A percentile compares a stretch with the other conserved stretches of the same genome.
Conservation (phyloP, 1,140 invertebrate species). For the Mercenaria mercenaria region DNA sequence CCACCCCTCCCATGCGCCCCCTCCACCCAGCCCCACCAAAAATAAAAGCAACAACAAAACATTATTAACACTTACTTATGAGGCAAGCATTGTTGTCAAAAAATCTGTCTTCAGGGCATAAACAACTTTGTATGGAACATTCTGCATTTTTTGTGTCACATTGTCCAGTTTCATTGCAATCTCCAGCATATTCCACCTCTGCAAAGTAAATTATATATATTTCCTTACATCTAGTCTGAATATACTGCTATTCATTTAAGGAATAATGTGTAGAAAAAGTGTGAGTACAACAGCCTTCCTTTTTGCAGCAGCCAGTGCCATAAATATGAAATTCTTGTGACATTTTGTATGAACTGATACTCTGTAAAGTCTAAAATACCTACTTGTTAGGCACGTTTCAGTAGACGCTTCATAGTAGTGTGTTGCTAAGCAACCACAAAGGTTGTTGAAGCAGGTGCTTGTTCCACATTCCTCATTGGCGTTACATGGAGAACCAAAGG, state of each 20-base stretch:
- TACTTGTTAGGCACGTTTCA: background rate
- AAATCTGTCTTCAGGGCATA: background rate
- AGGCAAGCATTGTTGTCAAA: background rate
- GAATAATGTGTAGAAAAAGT: too few species aligned
- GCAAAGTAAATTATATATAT: background rate
- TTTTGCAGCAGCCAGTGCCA: too few species aligned
- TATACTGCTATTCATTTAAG: too few species aligned
- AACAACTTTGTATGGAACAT: background rate
- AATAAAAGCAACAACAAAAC: too few species aligned
- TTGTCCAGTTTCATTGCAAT: background rate
- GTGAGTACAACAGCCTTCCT: too few species aligned
- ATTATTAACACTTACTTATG: background rate
- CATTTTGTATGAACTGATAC: too few species aligned
- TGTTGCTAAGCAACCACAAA: slow-evolving; percentile 5
- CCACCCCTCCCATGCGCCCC: too few species aligned
- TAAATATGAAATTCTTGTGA: too few species aligned
- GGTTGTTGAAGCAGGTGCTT: background rate
- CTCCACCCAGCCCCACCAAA: too few species aligned
- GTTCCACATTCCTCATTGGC: background rate
- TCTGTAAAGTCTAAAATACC: background rate
- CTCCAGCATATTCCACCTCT: background rate
- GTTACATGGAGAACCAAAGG: background rate
- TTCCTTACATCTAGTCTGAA: too few species aligned
- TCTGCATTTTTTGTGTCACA: background rate
- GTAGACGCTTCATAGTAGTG: background rate